These are phyloP conservation scores for Austrofundulus limnaeus DNA, from an alignment of 2,113 vertebrate species.

Conservation along the genomic window DNA sequence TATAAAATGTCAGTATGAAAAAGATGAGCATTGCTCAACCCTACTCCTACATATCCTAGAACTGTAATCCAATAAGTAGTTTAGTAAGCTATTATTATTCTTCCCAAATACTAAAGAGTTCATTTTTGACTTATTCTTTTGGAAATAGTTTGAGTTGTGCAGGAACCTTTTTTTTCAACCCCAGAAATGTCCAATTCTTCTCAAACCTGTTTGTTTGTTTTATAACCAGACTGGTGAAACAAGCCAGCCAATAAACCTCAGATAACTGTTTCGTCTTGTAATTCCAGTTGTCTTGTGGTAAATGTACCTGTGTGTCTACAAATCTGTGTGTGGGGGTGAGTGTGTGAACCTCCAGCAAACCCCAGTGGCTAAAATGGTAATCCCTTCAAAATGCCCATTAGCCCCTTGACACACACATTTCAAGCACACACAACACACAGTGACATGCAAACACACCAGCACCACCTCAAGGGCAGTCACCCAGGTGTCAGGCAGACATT, in stretches of 20 bases:
- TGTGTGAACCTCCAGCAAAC: conserved; percentile 66
- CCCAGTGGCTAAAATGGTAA: conserved; percentile 70
- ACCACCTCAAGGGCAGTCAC: conserved; percentile 52
- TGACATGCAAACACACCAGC: conserved; percentile 2
- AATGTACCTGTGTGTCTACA: conserved; percentile 21
- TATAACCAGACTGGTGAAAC: conserved; percentile 27
- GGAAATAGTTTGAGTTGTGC: not conserved
- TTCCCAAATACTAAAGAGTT: too few species aligned
- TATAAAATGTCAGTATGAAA: too few species aligned
- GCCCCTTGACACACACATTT: conserved; percentile 45
- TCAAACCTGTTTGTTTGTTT: conserved; percentile 51
- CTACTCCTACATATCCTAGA: not conserved
- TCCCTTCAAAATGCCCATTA: conserved; percentile 69
- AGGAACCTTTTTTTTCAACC: conserved; percentile 13
- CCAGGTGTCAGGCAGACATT: conserved; percentile 58
- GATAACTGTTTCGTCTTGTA: conserved; percentile 35
- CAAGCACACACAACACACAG: not conserved
- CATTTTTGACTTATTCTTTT: too few species aligned
- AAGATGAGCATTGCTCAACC: too few species aligned
- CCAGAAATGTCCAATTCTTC: conserved; percentile 18
- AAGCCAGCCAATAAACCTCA: conserved; percentile 42
- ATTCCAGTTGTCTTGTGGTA: conserved; percentile 34
- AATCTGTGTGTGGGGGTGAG: conserved; percentile 7
- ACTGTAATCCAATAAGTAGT: conserved; percentile 14
- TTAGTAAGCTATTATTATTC: too few species aligned